Base-by-base conservation (phyloP, 2,888 invertebrate species). In the Cantharis nigra region DNA sequence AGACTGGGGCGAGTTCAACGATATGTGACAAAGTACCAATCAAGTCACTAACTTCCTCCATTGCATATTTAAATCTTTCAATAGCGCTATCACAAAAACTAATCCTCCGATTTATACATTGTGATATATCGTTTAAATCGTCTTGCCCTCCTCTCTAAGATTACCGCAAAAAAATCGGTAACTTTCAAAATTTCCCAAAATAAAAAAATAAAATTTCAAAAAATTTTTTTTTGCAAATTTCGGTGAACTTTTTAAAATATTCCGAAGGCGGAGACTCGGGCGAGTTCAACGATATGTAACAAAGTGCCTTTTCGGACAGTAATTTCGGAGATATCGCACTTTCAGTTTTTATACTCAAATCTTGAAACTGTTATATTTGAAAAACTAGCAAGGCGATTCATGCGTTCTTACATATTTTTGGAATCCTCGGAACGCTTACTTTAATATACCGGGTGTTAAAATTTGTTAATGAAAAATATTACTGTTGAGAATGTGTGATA, bases 401-500 rank as follows among this genome's bases (percentile, higher is more conserved):
- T n/a, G n/a, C n/a, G 0, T 49, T n/a, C n/a, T 49, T n/a, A 49
- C 7, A 49, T 49, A 49, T 49, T 7, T 7, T 49, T 49, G 7
- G n/a, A 49, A n/a, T 49, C n/a, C 7, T n/a, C 49, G 2, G 0
- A n/a, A n/a, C n/a, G 0, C 9, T 0, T 5, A 7, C n/a, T 49
- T 49, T 49, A 26, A 26, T 26, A 26, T 26, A 26, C 26, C 26
- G 26, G 9, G 26, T 26, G 26, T 26, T 26, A 2, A 1, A 26
- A 7, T 26, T 26, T 26, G n/a, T 0, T 49, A n/a, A 7, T 9
- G n/a, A 49, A 49, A 49, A 49, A 49, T 49, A n/a, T 49, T 49
- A n/a, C n/a, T 9, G 49, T 49, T 49, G 2, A 7, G n/a, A 49
- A 49, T 80, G 80, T 80, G 80, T 80, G 77, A 80, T 80, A 79